Evolutionary conservation across 2,888 invertebrate species (phyloP), one percentile per base, ranked within the genome.

Genomic region (Xiphydria camelus): DNA sequence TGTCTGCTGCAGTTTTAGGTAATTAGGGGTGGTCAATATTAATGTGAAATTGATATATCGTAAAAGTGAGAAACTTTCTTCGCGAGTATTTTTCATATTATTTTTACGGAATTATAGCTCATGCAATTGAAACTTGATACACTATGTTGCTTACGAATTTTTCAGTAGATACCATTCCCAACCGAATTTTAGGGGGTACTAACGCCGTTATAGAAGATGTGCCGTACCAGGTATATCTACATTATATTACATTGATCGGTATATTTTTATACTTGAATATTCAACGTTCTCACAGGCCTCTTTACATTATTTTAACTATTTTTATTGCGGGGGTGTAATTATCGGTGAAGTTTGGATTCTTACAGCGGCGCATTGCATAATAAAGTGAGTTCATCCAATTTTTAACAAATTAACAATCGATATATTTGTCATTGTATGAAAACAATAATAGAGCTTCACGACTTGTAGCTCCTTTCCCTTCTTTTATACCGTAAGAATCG

Each of bases 201-300:
- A 10, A 36, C 15, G 29, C 4, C 33, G 17, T 12, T 7, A 36
- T 42, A 6, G 21, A 36, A 19, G 17, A 36, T 35, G 20, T 10
- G 4, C 42, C 42, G 7, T 42, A 15, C 18, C 42, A 23, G 42
- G 42, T 42, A n/a, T n/a, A n/a, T n/a, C n/a, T n/a, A n/a, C n/a
- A n/a, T n/a, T n/a, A n/a, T n/a, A n/a, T n/a, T n/a, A 36, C 4
- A 12, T 4, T 19, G 3, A 36, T 42, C 20, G 4, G 4, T 7
- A 21, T 14, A 34, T 25, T 23, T 34, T 5, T 15, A 23, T 23
- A 10, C 5, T 14, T 10, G 4, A 21, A 21, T 21, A 20, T 4
- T n/a, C n/a, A 5, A 17, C 10, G 5, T 15, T 15, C n/a, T 18
- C 3, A 10, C 7, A 34, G 3, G 9, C 18, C 6, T 3, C 7